Percentiles rank a stretch among this genome's conserved stretches.
These are phyloP conservation scores for Platysteira castanea DNA, from an alignment of 2,113 vertebrate species.

Conservation along the genomic window DNA sequence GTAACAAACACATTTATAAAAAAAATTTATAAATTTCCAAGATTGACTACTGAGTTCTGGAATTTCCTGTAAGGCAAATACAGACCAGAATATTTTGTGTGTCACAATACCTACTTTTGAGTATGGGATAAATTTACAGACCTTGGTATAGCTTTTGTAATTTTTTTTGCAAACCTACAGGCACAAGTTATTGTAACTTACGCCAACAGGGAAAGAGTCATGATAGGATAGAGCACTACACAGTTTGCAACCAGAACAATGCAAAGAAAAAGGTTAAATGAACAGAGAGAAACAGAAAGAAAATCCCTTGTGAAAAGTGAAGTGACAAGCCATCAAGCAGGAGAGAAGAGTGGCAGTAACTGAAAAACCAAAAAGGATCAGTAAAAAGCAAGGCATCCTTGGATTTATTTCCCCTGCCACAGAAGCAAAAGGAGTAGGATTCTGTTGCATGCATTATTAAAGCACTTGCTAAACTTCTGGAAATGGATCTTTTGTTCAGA, in stretches of 20 bases:
- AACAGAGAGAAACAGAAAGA: neutral
- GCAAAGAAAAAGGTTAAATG: neutral
- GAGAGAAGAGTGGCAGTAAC: neutral
- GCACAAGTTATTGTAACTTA: neutral
- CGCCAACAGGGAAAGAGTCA: neutral
- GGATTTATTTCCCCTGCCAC: constrained; percentile 11
- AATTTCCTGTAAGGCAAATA: neutral
- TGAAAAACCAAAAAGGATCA: neutral
- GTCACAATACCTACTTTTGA: neutral
- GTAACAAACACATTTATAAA: neutral
- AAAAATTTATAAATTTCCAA: neutral
- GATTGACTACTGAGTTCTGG: neutral
- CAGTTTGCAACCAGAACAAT: neutral
- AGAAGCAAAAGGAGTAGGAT: constrained; percentile 21
- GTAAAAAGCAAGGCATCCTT: constrained; percentile 21
- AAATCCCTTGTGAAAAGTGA: constrained; percentile 10
- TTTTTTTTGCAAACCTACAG: neutral
- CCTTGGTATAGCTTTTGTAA: neutral
- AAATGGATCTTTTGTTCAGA: constrained; percentile 55
- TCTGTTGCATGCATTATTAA: constrained; percentile 54
- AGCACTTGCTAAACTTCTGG: constrained; percentile 44
- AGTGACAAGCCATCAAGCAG: constrained; percentile 17
- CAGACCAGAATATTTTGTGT: neutral
- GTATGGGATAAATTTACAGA: neutral
- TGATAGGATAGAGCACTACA: neutral